Conservation (phyloP, 35 echinoderm and acorn worm genomes). For the Strongylocentrotus purpuratus region DNA sequence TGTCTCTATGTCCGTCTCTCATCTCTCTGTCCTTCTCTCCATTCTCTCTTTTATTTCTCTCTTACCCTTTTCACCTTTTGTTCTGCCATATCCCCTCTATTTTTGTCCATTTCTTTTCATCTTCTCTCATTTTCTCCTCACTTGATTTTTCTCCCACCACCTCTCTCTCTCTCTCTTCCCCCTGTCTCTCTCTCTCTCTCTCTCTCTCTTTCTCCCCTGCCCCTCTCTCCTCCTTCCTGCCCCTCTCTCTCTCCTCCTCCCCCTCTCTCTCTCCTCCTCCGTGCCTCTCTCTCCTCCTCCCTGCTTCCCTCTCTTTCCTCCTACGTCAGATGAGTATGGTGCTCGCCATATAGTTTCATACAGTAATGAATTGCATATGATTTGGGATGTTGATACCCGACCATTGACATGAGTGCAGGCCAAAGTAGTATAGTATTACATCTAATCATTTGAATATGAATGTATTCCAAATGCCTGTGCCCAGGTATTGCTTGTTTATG, state of each 20-base stretch:
- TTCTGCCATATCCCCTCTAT: neutral
- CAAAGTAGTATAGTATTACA: neutral
- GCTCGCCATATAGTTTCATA: neutral
- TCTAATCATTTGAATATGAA: neutral
- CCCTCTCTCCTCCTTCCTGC: neutral
- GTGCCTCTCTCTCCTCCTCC: neutral
- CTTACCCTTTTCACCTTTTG: neutral
- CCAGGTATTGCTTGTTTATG: neutral
- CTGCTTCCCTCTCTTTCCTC: neutral
- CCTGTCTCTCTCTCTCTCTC: neutral
- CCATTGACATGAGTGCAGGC: neutral
- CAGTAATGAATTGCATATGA: slow-evolving; percentile 4
- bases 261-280: neutral
- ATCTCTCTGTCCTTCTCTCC: no score
- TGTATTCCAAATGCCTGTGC: neutral
- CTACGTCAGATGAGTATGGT: neutral
- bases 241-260: neutral
- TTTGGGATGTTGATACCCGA: neutral
- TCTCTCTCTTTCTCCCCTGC: neutral
- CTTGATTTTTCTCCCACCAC: neutral
- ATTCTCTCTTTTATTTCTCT: no score
- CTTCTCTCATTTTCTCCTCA: neutral
- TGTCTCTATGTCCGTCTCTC: no score
- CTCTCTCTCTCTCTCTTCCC: neutral
- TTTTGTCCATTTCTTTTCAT: neutral